Percentiles rank a stretch among this genome's conserved stretches.
phyloP scores from a whole-genome alignment of 2,113 vertebrate genomes.

The Maccullochella peelii region DNA sequence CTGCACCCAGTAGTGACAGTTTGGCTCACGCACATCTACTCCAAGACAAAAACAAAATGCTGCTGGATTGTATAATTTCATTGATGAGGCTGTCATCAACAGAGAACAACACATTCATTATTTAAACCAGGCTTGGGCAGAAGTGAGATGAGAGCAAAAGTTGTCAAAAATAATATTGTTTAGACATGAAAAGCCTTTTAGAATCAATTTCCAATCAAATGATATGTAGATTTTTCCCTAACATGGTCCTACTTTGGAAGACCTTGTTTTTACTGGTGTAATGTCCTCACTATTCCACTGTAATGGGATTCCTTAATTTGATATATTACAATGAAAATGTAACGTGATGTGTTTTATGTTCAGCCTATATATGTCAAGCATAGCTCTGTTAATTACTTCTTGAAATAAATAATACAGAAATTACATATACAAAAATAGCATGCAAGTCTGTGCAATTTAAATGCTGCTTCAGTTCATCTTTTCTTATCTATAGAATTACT shows the following conservation, averaged over 20 bases:
- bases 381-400: neutral
- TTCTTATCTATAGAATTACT: slow-evolving; percentile 28
- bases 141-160: neutral
- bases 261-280: neutral
- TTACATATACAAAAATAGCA: slow-evolving; percentile 4
- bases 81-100: slow-evolving; percentile 54
- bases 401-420: slow-evolving; percentile 25
- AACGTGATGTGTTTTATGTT: neutral
- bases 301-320: slow-evolving; percentile 1
- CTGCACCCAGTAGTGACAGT: slow-evolving; percentile 17
- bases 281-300: neutral
- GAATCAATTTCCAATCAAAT: slow-evolving; percentile 16
- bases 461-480: neutral
- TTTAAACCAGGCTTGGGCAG: slow-evolving; percentile 27
- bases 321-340: neutral
- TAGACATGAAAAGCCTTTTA: slow-evolving; percentile 20
- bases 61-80: slow-evolving; percentile 33
- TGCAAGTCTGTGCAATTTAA: slow-evolving; percentile 5
- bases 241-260: neutral
- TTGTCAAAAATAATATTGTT: slow-evolving; percentile 30
- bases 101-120: slow-evolving; percentile 47
- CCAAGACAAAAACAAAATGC: slow-evolving; percentile 30
- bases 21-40: slow-evolving; percentile 34
- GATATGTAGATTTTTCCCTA: neutral
- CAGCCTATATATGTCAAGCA: neutral